Conservation (phyloP, 2,888 invertebrate species). For the Dermolepida albohirtum region DNA sequence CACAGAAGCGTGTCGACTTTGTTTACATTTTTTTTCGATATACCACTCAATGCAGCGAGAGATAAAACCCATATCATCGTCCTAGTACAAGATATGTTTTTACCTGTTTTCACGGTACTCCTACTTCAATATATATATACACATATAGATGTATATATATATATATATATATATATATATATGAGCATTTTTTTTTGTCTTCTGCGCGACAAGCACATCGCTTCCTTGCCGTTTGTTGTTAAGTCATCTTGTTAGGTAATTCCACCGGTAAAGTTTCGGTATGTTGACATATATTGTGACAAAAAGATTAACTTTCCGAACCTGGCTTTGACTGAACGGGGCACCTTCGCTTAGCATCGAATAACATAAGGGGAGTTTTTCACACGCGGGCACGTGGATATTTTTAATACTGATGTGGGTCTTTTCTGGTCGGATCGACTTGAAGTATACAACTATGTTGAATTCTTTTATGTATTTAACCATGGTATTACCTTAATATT, state of each 20-base stretch:
- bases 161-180: not conserved
- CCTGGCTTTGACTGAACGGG: constrained; percentile 18
- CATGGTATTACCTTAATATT: too few relatives aligned
- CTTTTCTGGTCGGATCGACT: too few relatives aligned
- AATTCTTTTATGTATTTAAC: too few relatives aligned
- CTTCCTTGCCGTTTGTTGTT: constrained; percentile 33
- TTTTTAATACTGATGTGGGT: constrained; percentile 10
- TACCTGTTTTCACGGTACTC: constrained; percentile 30
- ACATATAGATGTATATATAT: not conserved
- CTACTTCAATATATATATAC: too few relatives aligned
- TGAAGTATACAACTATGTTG: too few relatives aligned
- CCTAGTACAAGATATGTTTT: constrained; percentile 33
- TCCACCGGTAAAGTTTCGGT: constrained; percentile 34
- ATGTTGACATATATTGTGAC: constrained; percentile 44
- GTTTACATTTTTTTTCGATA: constrained; percentile 30
- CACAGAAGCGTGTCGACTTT: constrained; percentile 14
- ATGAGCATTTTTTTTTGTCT: not conserved
- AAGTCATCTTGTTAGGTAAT: constrained; percentile 39
- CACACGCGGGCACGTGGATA: constrained; percentile 29
- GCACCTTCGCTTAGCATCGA: constrained; percentile 16
- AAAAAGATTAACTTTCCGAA: constrained; percentile 44
- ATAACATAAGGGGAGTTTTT: constrained; percentile 25
- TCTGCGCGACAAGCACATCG: constrained; percentile 8
- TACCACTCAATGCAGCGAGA: constrained; percentile 20
- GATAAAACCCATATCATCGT: constrained; percentile 35